Conservation (phyloP, 2,797 vertebrate genomes). For the Gobio occitaniae region DNA sequence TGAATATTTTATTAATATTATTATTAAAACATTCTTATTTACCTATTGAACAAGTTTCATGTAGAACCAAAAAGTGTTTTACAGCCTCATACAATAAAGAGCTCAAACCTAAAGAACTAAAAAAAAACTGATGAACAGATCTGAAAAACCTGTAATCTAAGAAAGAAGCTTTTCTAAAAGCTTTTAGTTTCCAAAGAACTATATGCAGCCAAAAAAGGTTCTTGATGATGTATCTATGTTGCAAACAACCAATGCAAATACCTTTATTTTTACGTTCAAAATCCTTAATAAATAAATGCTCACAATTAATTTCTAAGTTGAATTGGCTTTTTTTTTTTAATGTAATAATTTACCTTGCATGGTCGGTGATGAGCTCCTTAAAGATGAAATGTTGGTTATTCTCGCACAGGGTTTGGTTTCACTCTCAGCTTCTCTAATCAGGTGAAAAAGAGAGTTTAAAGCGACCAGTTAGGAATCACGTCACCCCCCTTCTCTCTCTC, state of each 20-base stretch:
- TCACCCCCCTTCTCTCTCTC: not conserved
- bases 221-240: not conserved
- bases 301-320: not conserved
- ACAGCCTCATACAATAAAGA: not conserved
- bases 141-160: not conserved
- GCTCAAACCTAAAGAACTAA: not conserved
- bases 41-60: not conserved
- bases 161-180: not conserved
- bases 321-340: not conserved
- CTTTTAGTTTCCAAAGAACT: not conserved
- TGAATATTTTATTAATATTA: not conserved
- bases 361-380: not conserved
- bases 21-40: not conserved
- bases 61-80: not conserved
- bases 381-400: conserved; percentile 38
- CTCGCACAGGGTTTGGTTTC: conserved; percentile 34
- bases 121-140: not conserved
- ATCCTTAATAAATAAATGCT: not conserved
- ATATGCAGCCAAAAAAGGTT: not conserved
- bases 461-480: conserved; percentile 6
- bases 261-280: not conserved
- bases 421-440: conserved; percentile 49
- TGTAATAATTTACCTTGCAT: not conserved
- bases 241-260: not conserved
- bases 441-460: conserved; percentile 21